Evolutionary conservation across 2,113 vertebrate genomes (phyloP), one percentile per base, ranked within the genome.

Genomic region (Scytalopus superciliaris): DNA sequence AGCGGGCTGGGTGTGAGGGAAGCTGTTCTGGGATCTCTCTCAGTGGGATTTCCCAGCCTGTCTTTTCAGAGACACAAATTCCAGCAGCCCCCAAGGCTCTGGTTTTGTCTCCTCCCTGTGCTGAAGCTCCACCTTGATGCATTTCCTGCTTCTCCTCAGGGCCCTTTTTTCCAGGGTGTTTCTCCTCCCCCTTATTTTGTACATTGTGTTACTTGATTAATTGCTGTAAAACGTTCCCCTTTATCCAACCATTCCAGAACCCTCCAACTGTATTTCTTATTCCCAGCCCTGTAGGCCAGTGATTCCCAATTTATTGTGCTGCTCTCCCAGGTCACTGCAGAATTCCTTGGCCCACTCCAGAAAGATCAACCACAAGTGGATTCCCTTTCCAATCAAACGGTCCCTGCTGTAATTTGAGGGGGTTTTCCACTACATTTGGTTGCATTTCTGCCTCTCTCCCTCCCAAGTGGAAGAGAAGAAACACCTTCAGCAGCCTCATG

Each of bases 51-150:
- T 62, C 3, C 1, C 19, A 84, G 82, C 17, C 47, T 1, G 0
- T 39, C 63, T 15, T 80, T 76, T 72, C 63, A 52, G 24, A 2
- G 1, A 63, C 44, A 62, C 76, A 72, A 87, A 57, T 2, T n/a
- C n/a, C n/a, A 80, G 30, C 78, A 57, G 42, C 57, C 63, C 39
- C 19, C 52, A 84, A 84, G 40, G 67, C 47, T 53, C 37, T 1
- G 7, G 82, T 70, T 47, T 17, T 42, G 40, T 66, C 44, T 13
- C 69, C 92, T 67, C 68, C 76, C 66, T 72, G 39, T 39, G 73
- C 81, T 67, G 92, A 66, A 84, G 63, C 86, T 90, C 82, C 6
- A 79, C 76, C 73, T 92, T 84, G 49, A 68, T 8, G 70, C 57
- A 81, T 90, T 94, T 87, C 74, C 81, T 39, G 83, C 73, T 77